Evolutionary conservation across 2,888 invertebrate genomes (phyloP), one percentile per base, ranked within the genome.

Genomic region (Eucriotettix oculatus): DNA sequence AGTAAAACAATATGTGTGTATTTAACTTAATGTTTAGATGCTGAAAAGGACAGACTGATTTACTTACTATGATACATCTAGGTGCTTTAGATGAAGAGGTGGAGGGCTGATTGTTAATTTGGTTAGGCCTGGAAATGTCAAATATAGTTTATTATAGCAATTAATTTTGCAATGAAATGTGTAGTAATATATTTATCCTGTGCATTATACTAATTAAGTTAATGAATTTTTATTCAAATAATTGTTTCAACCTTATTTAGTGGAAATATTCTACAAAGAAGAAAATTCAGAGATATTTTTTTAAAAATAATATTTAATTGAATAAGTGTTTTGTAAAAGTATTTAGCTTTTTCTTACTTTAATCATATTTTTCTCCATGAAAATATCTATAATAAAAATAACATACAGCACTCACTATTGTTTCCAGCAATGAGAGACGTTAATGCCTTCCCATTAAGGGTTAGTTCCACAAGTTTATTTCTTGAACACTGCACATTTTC

Each of bases 361-460:
- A 29, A 29, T 29, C 29, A 5, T 29, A 29, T 29, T 29, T 29
- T 29, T 29, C n/a, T 29, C 29, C 29, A 29, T 5, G 7, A 2
- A 29, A 29, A 29, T 29, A 5, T 29, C 3, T 29, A 29, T 29
- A 29, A 29, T 29, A 2, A 29, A 29, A 29, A 29, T 14, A 29
- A 5, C 7, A 10, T 41, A 16, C 10, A 29, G n/a, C 52, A 73
- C 79, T 81, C 75, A 89, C 89, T 82, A 69, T 91, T 91, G 69
- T 87, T 83, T 68, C 87, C 86, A n/a, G 88, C 89, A 56, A 84
- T 83, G 58, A 91, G 76, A 0, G 85, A 86, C n/a, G 81, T 78
- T 58, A 91, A 74, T 66, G 83, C 81, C 66, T 82, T 83, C 10
- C 90, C 91, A 70, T 88, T 86, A n/a, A 91, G 73, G 5, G 85